Percentiles rank a stretch among this genome's conserved stretches.
Conservation (phyloP, 2,888 invertebrate species). For the Ormyrus rosae region DNA sequence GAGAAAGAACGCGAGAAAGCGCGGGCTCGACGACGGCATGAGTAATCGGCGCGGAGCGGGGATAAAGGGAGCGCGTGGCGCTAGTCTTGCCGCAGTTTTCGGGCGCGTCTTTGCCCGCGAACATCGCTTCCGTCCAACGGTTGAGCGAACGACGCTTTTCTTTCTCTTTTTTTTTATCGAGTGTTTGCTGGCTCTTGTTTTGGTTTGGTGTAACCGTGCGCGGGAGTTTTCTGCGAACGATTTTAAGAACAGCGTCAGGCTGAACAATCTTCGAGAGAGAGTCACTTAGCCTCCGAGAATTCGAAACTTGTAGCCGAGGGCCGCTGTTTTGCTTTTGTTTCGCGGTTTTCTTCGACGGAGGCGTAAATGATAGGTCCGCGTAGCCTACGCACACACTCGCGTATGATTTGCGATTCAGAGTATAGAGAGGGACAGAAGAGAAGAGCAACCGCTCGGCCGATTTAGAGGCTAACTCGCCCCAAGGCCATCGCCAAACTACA, state of each 20-base stretch:
- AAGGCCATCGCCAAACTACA: constrained; percentile 35
- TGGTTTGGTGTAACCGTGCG: too few species aligned
- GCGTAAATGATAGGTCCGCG: constrained; percentile 41
- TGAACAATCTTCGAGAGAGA: too few species aligned
- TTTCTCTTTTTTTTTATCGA: too few species aligned
- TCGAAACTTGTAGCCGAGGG: too few species aligned
- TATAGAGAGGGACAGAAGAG: constrained; percentile 43
- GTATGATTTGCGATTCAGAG: constrained; percentile 63
- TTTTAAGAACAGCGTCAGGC: too few species aligned
- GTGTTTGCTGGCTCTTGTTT: too few species aligned
- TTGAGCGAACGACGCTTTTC: too few species aligned
- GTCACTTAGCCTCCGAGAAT: too few species aligned
- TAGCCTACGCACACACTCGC: background rate
- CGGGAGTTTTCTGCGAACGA: too few species aligned
- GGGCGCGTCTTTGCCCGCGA: constrained; percentile 38
- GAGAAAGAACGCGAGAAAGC: constrained; percentile 8
- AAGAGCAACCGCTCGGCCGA: constrained; percentile 59
- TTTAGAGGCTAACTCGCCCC: constrained; percentile 39
- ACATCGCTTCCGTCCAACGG: background rate
- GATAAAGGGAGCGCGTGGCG: constrained; percentile 53
- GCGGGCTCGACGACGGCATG: background rate
- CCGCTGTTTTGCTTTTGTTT: background rate
- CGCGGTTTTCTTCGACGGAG: too few species aligned
- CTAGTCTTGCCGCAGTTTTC: constrained; percentile 45
- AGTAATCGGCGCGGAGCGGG: constrained; percentile 45